These are phyloP conservation scores for Catharus fuscescens DNA, from an alignment of 2,113 vertebrate genomes.

Conservation along the genomic window DNA sequence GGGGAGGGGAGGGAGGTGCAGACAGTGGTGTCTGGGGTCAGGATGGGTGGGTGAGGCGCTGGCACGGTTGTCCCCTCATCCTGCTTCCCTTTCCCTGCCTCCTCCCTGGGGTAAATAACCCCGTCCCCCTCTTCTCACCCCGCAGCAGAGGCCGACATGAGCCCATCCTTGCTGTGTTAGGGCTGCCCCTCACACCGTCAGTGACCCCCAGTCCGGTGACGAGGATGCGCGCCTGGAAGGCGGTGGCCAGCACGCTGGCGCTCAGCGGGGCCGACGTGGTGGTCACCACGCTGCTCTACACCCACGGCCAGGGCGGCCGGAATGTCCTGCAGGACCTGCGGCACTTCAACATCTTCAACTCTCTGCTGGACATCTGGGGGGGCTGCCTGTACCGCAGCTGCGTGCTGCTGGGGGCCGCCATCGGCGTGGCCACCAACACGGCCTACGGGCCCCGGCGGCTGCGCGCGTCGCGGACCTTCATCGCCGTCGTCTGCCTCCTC, in stretches of 20 bases:
- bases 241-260: slow-evolving; percentile 70
- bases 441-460: slow-evolving; percentile 82
- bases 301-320: slow-evolving; percentile 69
- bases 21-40: background rate
- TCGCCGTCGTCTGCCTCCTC: slow-evolving; percentile 78
- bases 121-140: accelerated
- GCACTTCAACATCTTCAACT: slow-evolving; percentile 84
- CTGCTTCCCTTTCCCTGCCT: background rate
- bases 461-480: slow-evolving; percentile 57
- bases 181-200: background rate
- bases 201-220: accelerated
- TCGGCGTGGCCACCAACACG: slow-evolving; percentile 85
- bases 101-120: background rate
- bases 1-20: background rate
- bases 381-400: slow-evolving; percentile 81
- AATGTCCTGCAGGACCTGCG: slow-evolving; percentile 79
- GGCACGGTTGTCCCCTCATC: accelerated
- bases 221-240: slow-evolving; percentile 80
- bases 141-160: background rate
- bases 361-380: slow-evolving; percentile 88
- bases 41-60: background rate
- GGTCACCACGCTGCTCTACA: slow-evolving; percentile 85
- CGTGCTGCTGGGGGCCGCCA: slow-evolving; percentile 84
- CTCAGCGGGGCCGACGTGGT: slow-evolving; percentile 79
- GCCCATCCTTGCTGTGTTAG: background rate